Evolutionary conservation across 1,140 invertebrate genomes (phyloP).

Genomic region (Eurosta solidaginis): DNA sequence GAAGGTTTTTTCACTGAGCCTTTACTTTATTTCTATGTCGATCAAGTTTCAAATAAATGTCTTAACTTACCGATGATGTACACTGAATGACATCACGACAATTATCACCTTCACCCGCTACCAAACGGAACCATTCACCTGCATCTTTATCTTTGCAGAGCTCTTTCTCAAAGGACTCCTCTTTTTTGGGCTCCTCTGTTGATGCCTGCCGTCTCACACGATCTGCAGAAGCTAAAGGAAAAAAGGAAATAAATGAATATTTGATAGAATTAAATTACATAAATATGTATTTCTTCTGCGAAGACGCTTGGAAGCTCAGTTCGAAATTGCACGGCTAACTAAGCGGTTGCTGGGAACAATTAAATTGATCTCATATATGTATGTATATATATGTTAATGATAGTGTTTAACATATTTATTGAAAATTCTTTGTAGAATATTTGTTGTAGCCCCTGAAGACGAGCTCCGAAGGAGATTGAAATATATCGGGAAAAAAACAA

Average conservation of each 20-base stretch:
- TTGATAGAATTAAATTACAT: not conserved
- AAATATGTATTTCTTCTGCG: too few relatives aligned
- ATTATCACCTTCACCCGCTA: constrained; percentile 87
- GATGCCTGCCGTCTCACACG: constrained; percentile 66
- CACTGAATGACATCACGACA: constrained; percentile 95
- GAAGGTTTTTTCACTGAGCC: not conserved
- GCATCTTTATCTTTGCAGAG: constrained; percentile 93
- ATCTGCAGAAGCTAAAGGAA: constrained; percentile 60
- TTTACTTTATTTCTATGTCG: not conserved
- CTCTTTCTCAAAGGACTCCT: constrained; percentile 84
- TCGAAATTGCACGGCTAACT: too few relatives aligned
- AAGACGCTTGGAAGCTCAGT: too few relatives aligned
- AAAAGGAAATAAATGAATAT: constrained; percentile 22
- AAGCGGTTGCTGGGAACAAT: too few relatives aligned
- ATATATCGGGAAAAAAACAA: too few relatives aligned
- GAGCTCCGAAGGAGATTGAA: too few relatives aligned
- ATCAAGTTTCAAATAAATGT: constrained; percentile 22
- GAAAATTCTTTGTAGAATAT: too few relatives aligned
- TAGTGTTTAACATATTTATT: too few relatives aligned
- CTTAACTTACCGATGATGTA: constrained; percentile 79
- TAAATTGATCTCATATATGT: too few relatives aligned
- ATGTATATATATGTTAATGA: too few relatives aligned
- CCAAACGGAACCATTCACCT: constrained; percentile 93
- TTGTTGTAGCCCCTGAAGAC: too few relatives aligned
- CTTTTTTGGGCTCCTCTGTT: constrained; percentile 71